Evolutionary conservation across 2,113 vertebrate species (phyloP).

Genomic region (Cariama cristata): DNA sequence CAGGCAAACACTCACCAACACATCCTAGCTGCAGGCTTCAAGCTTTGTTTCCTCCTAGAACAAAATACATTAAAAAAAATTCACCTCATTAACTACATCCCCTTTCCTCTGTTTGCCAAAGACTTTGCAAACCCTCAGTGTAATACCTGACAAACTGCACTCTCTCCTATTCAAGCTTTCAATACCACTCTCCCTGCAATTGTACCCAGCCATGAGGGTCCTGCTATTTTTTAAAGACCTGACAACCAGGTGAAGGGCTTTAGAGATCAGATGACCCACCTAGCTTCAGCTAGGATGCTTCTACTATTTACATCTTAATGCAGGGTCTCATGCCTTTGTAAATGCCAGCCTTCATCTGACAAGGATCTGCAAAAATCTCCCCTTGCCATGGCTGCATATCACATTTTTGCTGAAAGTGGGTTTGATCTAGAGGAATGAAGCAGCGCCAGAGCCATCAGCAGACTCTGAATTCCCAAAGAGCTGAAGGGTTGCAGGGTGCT

Average conservation of each 20-base stretch:
- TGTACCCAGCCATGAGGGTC: not conserved
- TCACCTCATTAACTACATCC: slow-evolving; percentile 7
- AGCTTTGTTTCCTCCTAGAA: slow-evolving; percentile 17
- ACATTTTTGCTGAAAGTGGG: not conserved
- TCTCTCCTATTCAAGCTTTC: not conserved
- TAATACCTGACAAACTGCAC: not conserved
- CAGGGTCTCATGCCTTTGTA: not conserved
- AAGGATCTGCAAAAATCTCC: not conserved
- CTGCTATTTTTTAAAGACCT: not conserved
- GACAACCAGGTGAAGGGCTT: not conserved
- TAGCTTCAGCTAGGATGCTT: not conserved
- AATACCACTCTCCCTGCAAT: not conserved
- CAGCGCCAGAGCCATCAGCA: not conserved
- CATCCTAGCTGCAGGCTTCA: not conserved
- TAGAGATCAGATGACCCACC: not conserved
- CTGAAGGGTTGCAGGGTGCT: not conserved
- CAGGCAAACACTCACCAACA: not conserved
- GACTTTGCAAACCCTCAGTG: not conserved
- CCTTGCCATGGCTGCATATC: not conserved
- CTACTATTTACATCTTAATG: not conserved
- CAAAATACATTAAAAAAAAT: not conserved
- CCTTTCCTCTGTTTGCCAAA: not conserved
- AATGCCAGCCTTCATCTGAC: not conserved
- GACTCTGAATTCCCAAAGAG: not conserved
- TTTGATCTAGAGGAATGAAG: not conserved